Base-by-base conservation (phyloP, 92 coral and sea anemone species). In the Isaurus tuberculatus region DNA sequence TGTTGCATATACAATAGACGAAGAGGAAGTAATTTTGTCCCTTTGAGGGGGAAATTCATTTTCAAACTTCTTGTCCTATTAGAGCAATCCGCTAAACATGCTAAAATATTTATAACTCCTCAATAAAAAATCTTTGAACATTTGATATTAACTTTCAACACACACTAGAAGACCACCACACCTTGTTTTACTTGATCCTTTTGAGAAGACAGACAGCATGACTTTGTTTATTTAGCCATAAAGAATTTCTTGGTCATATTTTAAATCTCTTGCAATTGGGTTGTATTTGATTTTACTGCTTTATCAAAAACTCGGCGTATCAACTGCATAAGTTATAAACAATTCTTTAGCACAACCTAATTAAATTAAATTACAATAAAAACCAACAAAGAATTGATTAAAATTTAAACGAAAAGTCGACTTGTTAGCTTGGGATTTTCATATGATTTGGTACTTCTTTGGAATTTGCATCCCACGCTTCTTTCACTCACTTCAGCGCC, bases 81-180 rank as follows among this genome's bases (percentile, higher is more conserved):
- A 77, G 82, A 77, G 82, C 70, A 77, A 61, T 57, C 82, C 82
- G 82, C 82, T 77, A 77, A 77, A 77, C 82, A 77, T 58, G 32
- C 40, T 77, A 77, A 77, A 77, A 77, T 77, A 77, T 77, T 77
- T 77, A 77, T 77, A 25, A 34, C 51, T 36, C 22, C 29, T 57
- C 82, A 60, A 77, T 20, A 30, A 42, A 57, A 74, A 77, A 58
- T 77, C 55, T 77, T 40, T 14, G 70, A 20, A 17, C 31, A 22
- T 61, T 33, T 60, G 42, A 33, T 33, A 22, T 31, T 77, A 36
- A 17, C 32, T 42, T 58, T 57, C 70, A 77, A 65, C n/a, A 58
- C 20, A 34, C 70, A 77, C 49, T 10, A 19, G 13, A 22, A 77
- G 4, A 57, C 58, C 22, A 22, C 7, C 32, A 14, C 10, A 33